phyloP scores from a whole-genome alignment of 2,888 invertebrate species.

The Trachelus troglodyta region DNA sequence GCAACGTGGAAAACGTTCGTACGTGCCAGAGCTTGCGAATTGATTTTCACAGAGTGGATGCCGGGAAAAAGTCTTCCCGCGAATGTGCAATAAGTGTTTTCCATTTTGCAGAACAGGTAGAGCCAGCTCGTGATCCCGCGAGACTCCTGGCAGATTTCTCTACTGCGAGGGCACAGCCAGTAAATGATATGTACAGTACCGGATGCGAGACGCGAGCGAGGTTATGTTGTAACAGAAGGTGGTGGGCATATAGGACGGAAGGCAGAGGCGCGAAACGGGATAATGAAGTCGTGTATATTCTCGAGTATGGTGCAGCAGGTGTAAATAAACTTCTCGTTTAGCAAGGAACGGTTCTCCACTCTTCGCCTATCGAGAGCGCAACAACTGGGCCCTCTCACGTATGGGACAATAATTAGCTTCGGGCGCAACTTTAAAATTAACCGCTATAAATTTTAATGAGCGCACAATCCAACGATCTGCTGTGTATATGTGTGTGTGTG shows the following conservation, averaged over 20 bases:
- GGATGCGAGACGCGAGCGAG: neutral
- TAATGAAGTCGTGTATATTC: slow-evolving; percentile 35
- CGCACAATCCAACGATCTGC: neutral
- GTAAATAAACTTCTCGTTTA: slow-evolving; percentile 38
- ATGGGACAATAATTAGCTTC: slow-evolving; percentile 37
- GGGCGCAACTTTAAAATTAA: slow-evolving; percentile 40
- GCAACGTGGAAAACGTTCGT: neutral
- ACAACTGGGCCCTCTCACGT: slow-evolving; percentile 19
- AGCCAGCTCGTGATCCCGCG: neutral
- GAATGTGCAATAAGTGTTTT: neutral
- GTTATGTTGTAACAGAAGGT: neutral
- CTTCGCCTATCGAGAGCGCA: slow-evolving; percentile 1
- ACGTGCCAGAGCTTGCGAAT: neutral
- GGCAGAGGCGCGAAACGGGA: slow-evolving; percentile 21
- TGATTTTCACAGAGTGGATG: neutral
- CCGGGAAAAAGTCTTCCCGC: neutral
- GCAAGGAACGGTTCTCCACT: neutral
- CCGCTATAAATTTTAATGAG: slow-evolving; percentile 35
- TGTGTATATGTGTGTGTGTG: neutral
- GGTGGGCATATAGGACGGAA: slow-evolving; percentile 2
- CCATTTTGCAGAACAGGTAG: neutral
- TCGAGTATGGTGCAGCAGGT: slow-evolving; percentile 23
- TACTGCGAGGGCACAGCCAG: neutral
- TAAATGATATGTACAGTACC: slow-evolving; percentile 1
- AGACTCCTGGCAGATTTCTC: neutral